phyloP scores from a whole-genome alignment of 2,888 invertebrate genomes.

The Chirona hameri region DNA sequence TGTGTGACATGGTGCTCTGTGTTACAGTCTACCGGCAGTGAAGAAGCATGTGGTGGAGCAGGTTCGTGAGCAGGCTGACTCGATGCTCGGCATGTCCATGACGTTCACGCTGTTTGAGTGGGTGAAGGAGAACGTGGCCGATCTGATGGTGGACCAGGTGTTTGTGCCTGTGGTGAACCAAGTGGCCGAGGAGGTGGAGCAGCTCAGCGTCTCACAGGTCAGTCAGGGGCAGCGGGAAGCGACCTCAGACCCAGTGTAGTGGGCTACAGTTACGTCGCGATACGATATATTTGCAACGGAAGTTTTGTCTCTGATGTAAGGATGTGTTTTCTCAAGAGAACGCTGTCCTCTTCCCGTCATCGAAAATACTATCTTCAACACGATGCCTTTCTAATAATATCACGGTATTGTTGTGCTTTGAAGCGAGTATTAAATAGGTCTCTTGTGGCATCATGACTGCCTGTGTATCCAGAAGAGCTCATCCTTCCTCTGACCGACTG shows the following conservation, averaged over 20 bases:
- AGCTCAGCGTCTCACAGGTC: constrained; percentile 54
- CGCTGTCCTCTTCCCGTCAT: too few species aligned
- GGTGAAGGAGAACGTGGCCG: constrained; percentile 73
- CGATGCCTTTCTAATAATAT: too few species aligned
- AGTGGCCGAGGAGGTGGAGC: constrained; percentile 54
- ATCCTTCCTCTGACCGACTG: background rate
- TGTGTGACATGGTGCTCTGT: too few species aligned
- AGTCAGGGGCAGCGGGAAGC: background rate
- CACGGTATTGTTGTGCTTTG: too few species aligned
- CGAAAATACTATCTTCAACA: too few species aligned
- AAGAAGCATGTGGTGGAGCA: constrained; percentile 65
- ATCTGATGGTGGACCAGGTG: constrained; percentile 67
- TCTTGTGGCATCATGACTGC: too few species aligned
- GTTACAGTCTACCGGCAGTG: constrained; percentile 59
- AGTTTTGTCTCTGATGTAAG: too few species aligned
- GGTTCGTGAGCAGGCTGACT: constrained; percentile 67
- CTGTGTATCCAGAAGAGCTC: background rate
- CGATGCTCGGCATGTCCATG: constrained; percentile 86
- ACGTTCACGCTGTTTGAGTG: constrained; percentile 91
- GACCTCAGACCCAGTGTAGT: too few species aligned
- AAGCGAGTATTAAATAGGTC: too few species aligned
- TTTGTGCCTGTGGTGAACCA: constrained; percentile 51
- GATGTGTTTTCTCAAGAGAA: too few species aligned
- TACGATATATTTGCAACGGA: too few species aligned
- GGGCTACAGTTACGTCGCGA: too few species aligned